Evolutionary conservation across 2,113 vertebrate species (phyloP), one percentile per base, ranked within the genome.

Genomic region (Hippocampus guttulatus): DNA sequence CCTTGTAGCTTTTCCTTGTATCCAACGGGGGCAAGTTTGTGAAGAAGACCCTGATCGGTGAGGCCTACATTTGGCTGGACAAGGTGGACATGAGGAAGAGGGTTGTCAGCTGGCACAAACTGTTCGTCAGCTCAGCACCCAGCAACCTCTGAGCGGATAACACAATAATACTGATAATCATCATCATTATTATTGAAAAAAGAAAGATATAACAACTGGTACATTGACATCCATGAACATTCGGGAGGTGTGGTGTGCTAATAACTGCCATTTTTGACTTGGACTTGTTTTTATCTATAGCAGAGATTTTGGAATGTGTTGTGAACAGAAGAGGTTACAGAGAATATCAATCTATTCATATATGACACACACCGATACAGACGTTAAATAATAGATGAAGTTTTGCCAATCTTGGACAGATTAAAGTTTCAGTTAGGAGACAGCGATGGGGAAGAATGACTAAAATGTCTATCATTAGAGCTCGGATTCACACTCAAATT

Each of bases 31-130:
- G 97, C 45, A 99, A 99, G 86, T 99, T 99, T 90, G 92, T 99
- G 95, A 98, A 98, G 93, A 99, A 99, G 92, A 98, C 97, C 27
- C 86, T 99, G 84, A 98, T 99, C 76, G 97, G 97, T 0, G 97
- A 99, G 89, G 96, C 97, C 76, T 98, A 96, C 90, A 95, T 99
- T 90, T 99, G 96, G 95, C 93, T 99, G 82, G 97, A 99, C 92
- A 98, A 98, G 91, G 95, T 99, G 89, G 97, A 99, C 92, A 96
- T 98, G 92, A 95, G 97, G 84, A 99, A 99, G 92, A 93, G 96
- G 85, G 95, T 94, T 79, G 97, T 99, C 84, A 98, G 96, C 92
- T 99, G 97, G 97, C 96, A 99, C 94, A 99, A 99, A 90, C 91
- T 99, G 80, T 92, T 96, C 57, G 93, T 94, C 91, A 98, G 95